Conservation (phyloP, 2,888 invertebrate genomes). For the Loripinus fragilis region DNA sequence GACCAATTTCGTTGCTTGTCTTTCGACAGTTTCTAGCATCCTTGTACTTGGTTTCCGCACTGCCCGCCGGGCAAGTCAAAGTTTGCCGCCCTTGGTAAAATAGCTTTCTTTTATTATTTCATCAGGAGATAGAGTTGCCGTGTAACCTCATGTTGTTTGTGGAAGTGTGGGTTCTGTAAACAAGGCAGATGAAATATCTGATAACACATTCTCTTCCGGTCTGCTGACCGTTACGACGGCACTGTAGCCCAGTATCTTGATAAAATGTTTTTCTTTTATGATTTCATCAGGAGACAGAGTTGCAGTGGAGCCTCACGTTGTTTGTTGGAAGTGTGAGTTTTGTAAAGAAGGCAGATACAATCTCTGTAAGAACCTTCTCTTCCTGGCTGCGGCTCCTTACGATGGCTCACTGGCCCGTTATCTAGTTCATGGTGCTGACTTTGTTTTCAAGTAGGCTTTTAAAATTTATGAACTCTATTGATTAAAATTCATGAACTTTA, state of each 20-base stretch:
- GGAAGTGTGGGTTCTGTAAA: conserved; percentile 59
- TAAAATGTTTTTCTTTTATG: not conserved
- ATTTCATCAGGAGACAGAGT: conserved; percentile 71
- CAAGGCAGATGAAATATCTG: not conserved
- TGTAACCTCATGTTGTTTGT: conserved; percentile 73
- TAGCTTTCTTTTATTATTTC: not conserved
- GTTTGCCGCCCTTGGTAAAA: no score
- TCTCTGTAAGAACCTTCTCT: not conserved
- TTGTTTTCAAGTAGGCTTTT: conserved; percentile 69
- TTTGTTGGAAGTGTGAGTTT: conserved; percentile 69
- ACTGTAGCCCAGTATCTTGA: conserved; percentile 68
- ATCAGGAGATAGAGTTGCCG: conserved; percentile 74
- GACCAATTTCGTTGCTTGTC: not conserved
- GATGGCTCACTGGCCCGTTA: conserved; percentile 68
- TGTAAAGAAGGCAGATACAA: not conserved
- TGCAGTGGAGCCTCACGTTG: conserved; percentile 72
- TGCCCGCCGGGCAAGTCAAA: not conserved
- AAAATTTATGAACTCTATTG: no score
- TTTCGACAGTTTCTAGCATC: not conserved
- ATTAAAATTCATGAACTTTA: no score
- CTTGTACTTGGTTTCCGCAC: no score
- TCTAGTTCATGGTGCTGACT: conserved; percentile 73
- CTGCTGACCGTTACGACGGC: conserved; percentile 73
- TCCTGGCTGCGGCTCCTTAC: conserved; percentile 71
- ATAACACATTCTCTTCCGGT: conserved; percentile 29